Base-by-base conservation (phyloP, 2,888 invertebrate genomes). In the Isoperla grammatica region DNA sequence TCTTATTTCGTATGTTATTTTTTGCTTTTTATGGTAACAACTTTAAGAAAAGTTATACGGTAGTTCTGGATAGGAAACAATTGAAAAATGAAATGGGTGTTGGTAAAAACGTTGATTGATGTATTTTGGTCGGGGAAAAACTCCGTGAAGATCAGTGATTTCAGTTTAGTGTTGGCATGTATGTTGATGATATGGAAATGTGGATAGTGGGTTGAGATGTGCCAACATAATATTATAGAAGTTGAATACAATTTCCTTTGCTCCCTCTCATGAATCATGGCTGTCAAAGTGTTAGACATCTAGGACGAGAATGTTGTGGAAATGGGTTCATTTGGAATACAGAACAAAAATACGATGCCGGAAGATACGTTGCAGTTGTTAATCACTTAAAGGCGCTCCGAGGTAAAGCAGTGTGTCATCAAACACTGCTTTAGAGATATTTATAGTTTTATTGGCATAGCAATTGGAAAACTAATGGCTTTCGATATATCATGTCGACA, bases 161-260 rank as follows among this genome's bases (percentile, higher is more conserved):
- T 37, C 19, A 39, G 39, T 37, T 35, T 39, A 39, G 39, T 37
- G 53, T 39, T 15, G 53, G 39, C 53, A 53, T 53, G 20, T 39
- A 53, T 37, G 53, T 19, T 37, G 53, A 39, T 53, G 20, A 53
- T 53, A 53, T 53, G 53, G 53, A 53, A 53, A 53, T 53, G 53
- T 20, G 29, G 29, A 29, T 29, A 29, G 5, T 29, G 11, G 39
- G 40, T 35, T 37, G 37, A 53, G 37, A 53, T 53, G 53, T 53
- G 53, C 53, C 53, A 53, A 53, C 53, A 53, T 53, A 53, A 39
- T 53, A 53, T 46, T 46, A 46, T 39, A 39, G 53, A 53, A 39
- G 53, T 37, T 53, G 53, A 53, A 53, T 53, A 53, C 53, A 53
- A 53, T 53, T 39, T 53, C 53, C 49, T 19, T 8, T 15, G 39